Base-by-base conservation (phyloP, 2,113 vertebrate genomes). In the Hucho hucho region DNA sequence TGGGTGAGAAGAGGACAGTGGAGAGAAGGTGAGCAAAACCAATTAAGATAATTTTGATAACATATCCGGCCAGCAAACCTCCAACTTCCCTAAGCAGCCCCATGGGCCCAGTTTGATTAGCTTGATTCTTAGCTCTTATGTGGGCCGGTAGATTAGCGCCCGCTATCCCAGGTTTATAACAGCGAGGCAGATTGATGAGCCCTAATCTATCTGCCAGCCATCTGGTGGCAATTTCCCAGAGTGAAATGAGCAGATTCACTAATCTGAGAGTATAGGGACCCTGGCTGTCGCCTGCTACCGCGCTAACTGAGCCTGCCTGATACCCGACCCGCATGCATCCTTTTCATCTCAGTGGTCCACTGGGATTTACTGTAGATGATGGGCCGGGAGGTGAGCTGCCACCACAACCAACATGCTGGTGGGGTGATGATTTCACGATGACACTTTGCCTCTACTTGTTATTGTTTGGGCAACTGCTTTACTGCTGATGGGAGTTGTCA, bases 191-290 rank as follows among this genome's bases (percentile, higher is more conserved):
- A 70, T 67, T 5, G 71, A 83, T 71, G 83, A 81, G 82, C 73
- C 81, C 69, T 86, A 90, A 89, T 89, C 87, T 86, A 0, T 32
- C 84, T 11, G 46, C 3, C 0, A 78, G 86, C 87, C 87, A 89
- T 88, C 89, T 88, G 89, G 70, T 82, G 37, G 80, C 80, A 86
- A 87, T 89, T 89, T 84, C 13, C 79, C 81, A 77, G 32, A n/a
- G 74, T 59, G 72, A 80, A 78, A 59, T 56, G 76, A 73, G 78
- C 75, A 24, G 53, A 72, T 77, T 74, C 71, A 68, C 75, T 87
- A 85, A 88, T 89, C 85, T 86, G 86, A 81, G 65, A 73, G 84
- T 2, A 11, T 11, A 75, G 67, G 76, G 76, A 72, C 73, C 22
- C 43, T 3, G 59, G 22, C 69, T 75, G 65, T 63, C 13, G 68